These are phyloP conservation scores for Leucoraja ocellata DNA, from an alignment of 2,797 vertebrate genomes.

Conservation along the genomic window DNA sequence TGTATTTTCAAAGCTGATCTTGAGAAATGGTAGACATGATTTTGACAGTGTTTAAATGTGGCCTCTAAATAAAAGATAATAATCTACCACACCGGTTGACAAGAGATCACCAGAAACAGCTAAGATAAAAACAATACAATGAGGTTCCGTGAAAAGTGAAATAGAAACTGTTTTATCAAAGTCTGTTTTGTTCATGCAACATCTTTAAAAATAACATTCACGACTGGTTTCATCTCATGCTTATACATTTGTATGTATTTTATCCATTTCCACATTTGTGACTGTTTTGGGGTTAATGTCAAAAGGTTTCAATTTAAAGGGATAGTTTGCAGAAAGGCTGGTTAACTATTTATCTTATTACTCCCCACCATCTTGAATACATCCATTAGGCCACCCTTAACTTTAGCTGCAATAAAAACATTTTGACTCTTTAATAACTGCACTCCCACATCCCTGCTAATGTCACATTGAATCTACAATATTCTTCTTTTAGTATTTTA, in stretches of 20 bases:
- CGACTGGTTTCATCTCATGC: background rate
- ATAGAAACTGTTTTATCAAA: background rate
- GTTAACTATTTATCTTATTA: background rate
- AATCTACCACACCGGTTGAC: conserved; percentile 18
- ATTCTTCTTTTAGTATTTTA: background rate
- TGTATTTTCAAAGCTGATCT: conserved; percentile 43
- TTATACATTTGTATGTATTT: background rate
- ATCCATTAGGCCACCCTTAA: background rate
- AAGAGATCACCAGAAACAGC: conserved; percentile 42
- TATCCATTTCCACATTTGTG: background rate
- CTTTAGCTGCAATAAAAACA: background rate
- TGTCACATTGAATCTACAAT: background rate
- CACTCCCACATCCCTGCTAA: background rate
- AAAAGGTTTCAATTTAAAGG: background rate
- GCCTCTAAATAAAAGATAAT: conserved; percentile 43
- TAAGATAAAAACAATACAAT: conserved; percentile 41
- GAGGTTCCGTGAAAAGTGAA: conserved; percentile 38
- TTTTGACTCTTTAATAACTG: background rate
- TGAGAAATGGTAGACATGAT: conserved; percentile 43
- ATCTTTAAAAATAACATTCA: background rate
- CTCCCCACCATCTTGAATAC: background rate
- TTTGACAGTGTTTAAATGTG: conserved; percentile 44
- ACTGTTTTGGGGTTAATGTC: background rate
- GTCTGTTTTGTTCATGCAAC: background rate
- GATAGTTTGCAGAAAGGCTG: background rate